Evolutionary conservation across 2,113 vertebrate genomes (phyloP).

Genomic region (Sapayoa aenigma): DNA sequence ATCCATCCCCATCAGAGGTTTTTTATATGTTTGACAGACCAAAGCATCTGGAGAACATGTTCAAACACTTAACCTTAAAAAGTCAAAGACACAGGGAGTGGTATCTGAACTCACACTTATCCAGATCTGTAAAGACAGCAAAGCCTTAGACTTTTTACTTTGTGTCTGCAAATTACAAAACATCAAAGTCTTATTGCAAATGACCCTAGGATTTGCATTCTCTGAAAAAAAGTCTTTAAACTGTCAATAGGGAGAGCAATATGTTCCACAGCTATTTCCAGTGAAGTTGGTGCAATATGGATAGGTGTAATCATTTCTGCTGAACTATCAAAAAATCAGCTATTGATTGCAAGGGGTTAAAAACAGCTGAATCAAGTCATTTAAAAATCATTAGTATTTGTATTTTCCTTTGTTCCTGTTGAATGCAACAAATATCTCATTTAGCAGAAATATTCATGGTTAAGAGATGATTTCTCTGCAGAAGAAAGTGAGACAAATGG

Average conservation of each 20-base stretch:
- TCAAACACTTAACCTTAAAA: background rate
- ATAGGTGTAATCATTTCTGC: background rate
- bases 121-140: background rate
- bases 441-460: background rate
- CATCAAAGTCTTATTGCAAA: background rate
- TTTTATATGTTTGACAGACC: background rate
- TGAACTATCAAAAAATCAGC: background rate
- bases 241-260: background rate
- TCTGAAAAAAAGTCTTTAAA: background rate
- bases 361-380: slow-evolving; percentile 4
- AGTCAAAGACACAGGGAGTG: background rate
- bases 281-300: background rate
- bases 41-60: background rate
- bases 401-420: slow-evolving; percentile 13
- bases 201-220: background rate
- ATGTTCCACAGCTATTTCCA: background rate
- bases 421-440: background rate
- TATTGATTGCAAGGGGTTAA: slow-evolving; percentile 22
- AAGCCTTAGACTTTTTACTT: background rate
- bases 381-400: background rate
- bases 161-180: background rate
- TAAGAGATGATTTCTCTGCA: background rate
- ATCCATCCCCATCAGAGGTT: background rate
- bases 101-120: background rate
- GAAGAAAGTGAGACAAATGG: background rate